These are phyloP conservation scores for Copidosoma floridanum DNA, from an alignment of 1,140 invertebrate species.

Conservation along the genomic window DNA sequence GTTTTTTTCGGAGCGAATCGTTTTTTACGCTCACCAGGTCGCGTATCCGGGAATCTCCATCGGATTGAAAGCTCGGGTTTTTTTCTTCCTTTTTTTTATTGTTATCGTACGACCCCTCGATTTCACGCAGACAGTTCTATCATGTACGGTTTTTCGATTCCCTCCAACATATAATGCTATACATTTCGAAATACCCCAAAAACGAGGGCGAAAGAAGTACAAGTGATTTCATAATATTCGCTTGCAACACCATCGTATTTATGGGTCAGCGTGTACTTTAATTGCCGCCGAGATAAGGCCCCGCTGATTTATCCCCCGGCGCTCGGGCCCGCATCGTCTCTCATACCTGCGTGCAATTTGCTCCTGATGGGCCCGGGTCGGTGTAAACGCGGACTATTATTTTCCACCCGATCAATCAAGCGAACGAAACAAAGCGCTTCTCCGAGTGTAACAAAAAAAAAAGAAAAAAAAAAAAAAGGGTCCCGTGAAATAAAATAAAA, in stretches of 20 bases:
- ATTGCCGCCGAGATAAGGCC: slow-evolving; percentile 11
- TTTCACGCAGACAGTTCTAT: too few relatives aligned
- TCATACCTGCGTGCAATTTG: not conserved
- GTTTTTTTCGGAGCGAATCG: not conserved
- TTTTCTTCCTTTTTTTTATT: not conserved
- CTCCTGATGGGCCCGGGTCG: not conserved
- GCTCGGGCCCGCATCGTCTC: not conserved
- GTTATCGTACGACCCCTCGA: too few relatives aligned
- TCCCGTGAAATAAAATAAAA: not conserved
- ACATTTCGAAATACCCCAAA: too few relatives aligned
- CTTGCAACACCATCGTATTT: too few relatives aligned
- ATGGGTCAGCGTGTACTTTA: slow-evolving; percentile 17
- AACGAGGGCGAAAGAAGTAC: not conserved
- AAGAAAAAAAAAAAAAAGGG: not conserved
- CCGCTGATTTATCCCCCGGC: slow-evolving; percentile 7
- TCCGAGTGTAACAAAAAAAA: slow-evolving; percentile 1
- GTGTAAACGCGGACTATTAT: slow-evolving; percentile 1
- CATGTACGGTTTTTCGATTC: too few relatives aligned
- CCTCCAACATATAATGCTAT: too few relatives aligned
- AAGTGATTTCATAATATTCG: too few relatives aligned
- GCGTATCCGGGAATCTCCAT: too few relatives aligned
- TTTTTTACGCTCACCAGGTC: too few relatives aligned
- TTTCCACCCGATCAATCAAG: not conserved
- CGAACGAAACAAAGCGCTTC: too few relatives aligned
- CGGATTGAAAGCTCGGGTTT: too few relatives aligned